A percentile compares a stretch with the other conserved stretches of the same genome.
These are phyloP conservation scores for Chunga burmeisteri DNA, from an alignment of 2,113 vertebrate species.

Conservation along the genomic window DNA sequence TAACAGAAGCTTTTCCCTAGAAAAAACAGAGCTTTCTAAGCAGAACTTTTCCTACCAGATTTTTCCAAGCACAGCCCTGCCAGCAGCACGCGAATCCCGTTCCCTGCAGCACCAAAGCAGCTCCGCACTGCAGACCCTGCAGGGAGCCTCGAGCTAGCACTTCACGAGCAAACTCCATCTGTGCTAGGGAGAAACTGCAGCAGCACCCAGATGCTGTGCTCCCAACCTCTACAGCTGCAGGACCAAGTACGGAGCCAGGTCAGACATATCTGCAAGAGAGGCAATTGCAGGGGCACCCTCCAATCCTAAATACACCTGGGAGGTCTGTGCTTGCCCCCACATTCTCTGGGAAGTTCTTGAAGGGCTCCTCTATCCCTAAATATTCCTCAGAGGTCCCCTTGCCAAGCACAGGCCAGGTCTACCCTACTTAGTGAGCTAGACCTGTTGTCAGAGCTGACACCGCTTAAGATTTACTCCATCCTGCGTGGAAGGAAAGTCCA, in stretches of 20 bases:
- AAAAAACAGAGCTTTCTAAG: not conserved
- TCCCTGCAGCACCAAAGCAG: not conserved
- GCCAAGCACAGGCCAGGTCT: not conserved
- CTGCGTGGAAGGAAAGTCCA: slow-evolving; percentile 19
- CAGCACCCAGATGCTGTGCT: not conserved
- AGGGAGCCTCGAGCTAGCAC: not conserved
- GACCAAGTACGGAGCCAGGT: not conserved
- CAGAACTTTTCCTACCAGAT: not conserved
- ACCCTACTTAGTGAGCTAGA: not conserved
- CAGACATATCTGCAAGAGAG: not conserved
- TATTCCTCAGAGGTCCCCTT: not conserved
- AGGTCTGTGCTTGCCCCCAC: not conserved
- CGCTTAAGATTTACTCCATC: slow-evolving; percentile 1
- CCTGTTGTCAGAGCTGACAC: slow-evolving; percentile 35
- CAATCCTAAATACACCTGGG: not conserved
- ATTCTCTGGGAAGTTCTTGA: not conserved
- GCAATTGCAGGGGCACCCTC: not conserved
- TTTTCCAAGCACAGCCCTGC: not conserved
- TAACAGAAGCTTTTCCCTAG: not conserved
- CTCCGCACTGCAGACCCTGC: not conserved
- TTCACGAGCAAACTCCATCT: not conserved
- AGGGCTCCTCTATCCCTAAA: not conserved
- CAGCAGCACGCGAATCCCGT: fast-evolving
- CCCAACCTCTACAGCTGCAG: not conserved
- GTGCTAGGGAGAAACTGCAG: not conserved